Conservation (phyloP, 2,888 invertebrate species). For the Spodoptera picta region DNA sequence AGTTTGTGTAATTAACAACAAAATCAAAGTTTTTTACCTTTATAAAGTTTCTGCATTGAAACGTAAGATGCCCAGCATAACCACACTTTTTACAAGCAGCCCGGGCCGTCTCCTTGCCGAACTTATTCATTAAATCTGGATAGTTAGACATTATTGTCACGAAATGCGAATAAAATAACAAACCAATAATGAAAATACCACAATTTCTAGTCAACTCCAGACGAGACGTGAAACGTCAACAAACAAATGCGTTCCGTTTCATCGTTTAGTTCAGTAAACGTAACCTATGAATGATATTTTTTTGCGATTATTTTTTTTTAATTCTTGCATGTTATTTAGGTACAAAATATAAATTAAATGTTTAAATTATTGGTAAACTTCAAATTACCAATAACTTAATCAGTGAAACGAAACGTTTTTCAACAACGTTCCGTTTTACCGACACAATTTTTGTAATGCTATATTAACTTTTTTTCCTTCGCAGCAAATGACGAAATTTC, state of each 20-base stretch:
- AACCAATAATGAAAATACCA: slow-evolving; percentile 13
- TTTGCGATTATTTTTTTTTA: too few relatives aligned
- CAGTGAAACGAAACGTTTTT: slow-evolving; percentile 21
- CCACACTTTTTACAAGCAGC: slow-evolving; percentile 98
- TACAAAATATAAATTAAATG: too few relatives aligned
- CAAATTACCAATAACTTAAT: background rate
- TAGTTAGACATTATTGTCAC: slow-evolving; percentile 74
- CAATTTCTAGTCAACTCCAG: slow-evolving; percentile 7
- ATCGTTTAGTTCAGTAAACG: too few relatives aligned
- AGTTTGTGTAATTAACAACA: background rate
- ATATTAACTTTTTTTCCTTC: slow-evolving; percentile 29
- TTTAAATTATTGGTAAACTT: background rate
- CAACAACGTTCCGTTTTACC: slow-evolving; percentile 25
- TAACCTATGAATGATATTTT: too few relatives aligned
- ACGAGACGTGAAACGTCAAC: slow-evolving; percentile 46
- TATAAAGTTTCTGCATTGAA: slow-evolving; percentile 98
- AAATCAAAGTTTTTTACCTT: slow-evolving; percentile 87
- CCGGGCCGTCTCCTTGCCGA: slow-evolving; percentile 92
- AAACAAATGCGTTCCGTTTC: slow-evolving; percentile 50
- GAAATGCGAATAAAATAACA: slow-evolving; percentile 14
- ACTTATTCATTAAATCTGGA: slow-evolving; percentile 79
- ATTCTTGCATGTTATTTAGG: too few relatives aligned
- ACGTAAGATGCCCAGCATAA: slow-evolving; percentile 98
- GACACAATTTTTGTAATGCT: slow-evolving; percentile 13
- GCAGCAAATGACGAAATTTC: slow-evolving; percentile 58